These are phyloP conservation scores for Microtus oregoni DNA, from an alignment of 2,113 vertebrate genomes.

Conservation along the genomic window DNA sequence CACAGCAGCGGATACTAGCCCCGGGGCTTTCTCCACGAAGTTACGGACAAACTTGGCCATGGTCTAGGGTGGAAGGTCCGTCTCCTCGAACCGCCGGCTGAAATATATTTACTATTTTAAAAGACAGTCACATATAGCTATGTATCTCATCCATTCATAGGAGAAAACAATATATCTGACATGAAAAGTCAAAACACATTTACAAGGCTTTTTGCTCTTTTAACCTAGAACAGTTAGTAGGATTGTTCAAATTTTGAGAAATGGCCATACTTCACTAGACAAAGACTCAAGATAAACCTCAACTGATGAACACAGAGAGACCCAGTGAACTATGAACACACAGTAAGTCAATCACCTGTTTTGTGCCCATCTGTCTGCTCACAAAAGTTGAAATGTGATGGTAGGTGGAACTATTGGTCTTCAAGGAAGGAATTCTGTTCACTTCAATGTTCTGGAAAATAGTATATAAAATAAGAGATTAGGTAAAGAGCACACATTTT, in stretches of 20 bases:
- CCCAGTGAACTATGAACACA: background rate
- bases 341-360: slow-evolving; percentile 87
- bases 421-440: slow-evolving; percentile 83
- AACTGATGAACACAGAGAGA: slow-evolving; percentile 29
- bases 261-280: background rate
- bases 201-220: slow-evolving; percentile 29
- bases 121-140: slow-evolving; percentile 12
- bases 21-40: too few species aligned
- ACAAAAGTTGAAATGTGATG: slow-evolving; percentile 90
- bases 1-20: too few species aligned
- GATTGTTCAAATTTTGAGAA: slow-evolving; percentile 33
- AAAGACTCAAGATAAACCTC: background rate
- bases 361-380: slow-evolving; percentile 86
- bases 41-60: too few species aligned
- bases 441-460: slow-evolving; percentile 87
- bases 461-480: slow-evolving; percentile 41
- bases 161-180: background rate
- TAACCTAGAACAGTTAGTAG: background rate
- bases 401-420: slow-evolving; percentile 89
- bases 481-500: background rate
- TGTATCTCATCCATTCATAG: slow-evolving; percentile 17
- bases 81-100: too few species aligned
- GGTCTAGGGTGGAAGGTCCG: too few species aligned
- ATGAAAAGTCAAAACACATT: slow-evolving; percentile 38
- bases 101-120: slow-evolving; percentile 30